Evolutionary conservation across 2,797 vertebrate genomes (phyloP), one percentile per base, ranked within the genome.

Genomic region (Danio kyathit): DNA sequence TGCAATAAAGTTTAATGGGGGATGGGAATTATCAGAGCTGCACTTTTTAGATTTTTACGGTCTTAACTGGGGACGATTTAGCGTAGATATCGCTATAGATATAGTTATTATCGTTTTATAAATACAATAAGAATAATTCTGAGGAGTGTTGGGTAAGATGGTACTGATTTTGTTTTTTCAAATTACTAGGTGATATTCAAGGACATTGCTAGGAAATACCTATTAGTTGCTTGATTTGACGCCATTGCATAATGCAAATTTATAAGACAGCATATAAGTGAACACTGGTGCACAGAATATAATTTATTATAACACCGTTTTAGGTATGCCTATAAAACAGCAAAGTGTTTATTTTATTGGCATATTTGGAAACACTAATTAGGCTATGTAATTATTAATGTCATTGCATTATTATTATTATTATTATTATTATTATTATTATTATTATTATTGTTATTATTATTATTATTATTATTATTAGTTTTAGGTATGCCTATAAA

Each of bases 1-100:
- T 72, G 83, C 75, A 66, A 60, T 51, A 60, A 69, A 41, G 51
- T 57, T 66, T 17, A 66, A 7, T 66, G 61, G 61, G 60, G 70
- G 79, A 65, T 52, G 70, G 70, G 51, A n/a, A 9, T 12, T 17
- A 46, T 57, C 12, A 59, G 19, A 46, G n/a, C 7, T 16, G 17
- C 21, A 78, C 11, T 60, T 69, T 63, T 52, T 13, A 38, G 38
- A 14, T 41, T 52, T 69, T 38, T n/a, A 51, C 48, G 51, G 44
- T 41, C 14, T 16, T 17, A 29, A 16, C 46, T 65, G 48, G 10
- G 12, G 40, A 54, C 61, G 49, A 29, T 10, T 14, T 41, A 21
- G 3, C 64, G 6, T 6, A 43, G 13, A 48, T 7, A 29, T 38
- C 2, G n/a, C n/a, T n/a, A n/a, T n/a, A n/a, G n/a, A n/a, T n/a